Evolutionary conservation across 2,113 vertebrate genomes (phyloP), one percentile per base, ranked within the genome.

Genomic region (Anolis carolinensis): DNA sequence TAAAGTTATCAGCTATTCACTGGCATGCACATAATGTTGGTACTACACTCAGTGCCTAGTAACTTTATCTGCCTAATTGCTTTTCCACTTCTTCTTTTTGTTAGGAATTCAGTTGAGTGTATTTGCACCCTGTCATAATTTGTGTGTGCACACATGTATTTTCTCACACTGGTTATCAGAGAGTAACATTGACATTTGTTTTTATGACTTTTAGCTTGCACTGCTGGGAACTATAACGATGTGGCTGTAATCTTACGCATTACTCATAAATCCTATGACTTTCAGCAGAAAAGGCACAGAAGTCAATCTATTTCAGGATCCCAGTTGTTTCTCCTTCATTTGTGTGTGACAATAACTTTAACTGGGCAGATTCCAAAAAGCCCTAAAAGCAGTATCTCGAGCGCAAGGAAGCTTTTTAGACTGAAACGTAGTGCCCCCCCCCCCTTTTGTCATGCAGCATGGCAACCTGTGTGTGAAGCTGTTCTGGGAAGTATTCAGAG

Each of bases 1-100:
- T 87, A 67, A 85, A 92, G 86, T 89, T 94, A 93, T 91, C 84
- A 93, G 90, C 87, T 87, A 88, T 83, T 91, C 86, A 82, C 86
- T 91, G 93, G 90, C 92, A 88, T 89, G 76, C 63, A 73, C 48
- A 83, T 55, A 78, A 0, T 84, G 78, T 86, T 81, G 48, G 4
- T 59, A 34, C 39, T 52, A 34, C 50, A 68, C 13, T 77, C 8
- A 20, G 71, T 73, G 52, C 55, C 55, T 65, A 50, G 70, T 67
- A 86, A 75, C 85, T 74, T 86, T 81, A 86, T 86, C 78, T 86
- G 14, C 52, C 79, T 80, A 73, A 86, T 63, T 36, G 59, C 32
- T 81, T 86, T 86, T 74, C 71, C 79, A 81, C 59, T 67, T 84
- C 71, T 83, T 75, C 82, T 84, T 86, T 86, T 81, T 30, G 59